phyloP scores from a whole-genome alignment of 35 echinoderm and acorn worm genomes.

The Lytechinus variegatus region DNA sequence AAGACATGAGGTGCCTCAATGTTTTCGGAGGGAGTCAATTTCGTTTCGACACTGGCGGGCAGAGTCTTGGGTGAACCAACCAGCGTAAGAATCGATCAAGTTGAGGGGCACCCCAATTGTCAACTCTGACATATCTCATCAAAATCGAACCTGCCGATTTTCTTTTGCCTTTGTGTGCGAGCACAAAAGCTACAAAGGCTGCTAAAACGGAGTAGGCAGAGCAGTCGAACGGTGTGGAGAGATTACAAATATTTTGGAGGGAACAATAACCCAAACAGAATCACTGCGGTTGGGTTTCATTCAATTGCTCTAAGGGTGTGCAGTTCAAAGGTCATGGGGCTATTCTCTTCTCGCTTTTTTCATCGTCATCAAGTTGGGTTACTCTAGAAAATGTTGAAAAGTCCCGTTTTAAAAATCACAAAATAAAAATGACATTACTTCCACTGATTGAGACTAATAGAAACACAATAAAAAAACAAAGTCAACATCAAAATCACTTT shows the following conservation, averaged over 20 bases:
- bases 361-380: not conserved
- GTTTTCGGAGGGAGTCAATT: constrained; percentile 30
- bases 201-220: not conserved
- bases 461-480: too few species aligned
- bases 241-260: constrained; percentile 31
- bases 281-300: not conserved
- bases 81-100: constrained; percentile 9
- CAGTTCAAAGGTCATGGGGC: not conserved
- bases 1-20: not conserved
- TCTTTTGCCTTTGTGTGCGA: not conserved
- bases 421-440: too few species aligned
- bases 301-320: not conserved
- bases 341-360: not conserved
- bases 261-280: not conserved
- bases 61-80: constrained; percentile 9
- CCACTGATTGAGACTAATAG: too few species aligned
- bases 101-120: constrained; percentile 14
- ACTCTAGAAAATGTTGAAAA: not conserved
- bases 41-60: constrained; percentile 45
- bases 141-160: constrained; percentile 31
- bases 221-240: not conserved
- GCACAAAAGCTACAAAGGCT: not conserved
- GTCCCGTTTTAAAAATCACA: not conserved
- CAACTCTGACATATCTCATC: constrained; percentile 17
- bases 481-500: too few species aligned